phyloP scores from a whole-genome alignment of 2,888 invertebrate species.

The Argynnis bischoffii region DNA sequence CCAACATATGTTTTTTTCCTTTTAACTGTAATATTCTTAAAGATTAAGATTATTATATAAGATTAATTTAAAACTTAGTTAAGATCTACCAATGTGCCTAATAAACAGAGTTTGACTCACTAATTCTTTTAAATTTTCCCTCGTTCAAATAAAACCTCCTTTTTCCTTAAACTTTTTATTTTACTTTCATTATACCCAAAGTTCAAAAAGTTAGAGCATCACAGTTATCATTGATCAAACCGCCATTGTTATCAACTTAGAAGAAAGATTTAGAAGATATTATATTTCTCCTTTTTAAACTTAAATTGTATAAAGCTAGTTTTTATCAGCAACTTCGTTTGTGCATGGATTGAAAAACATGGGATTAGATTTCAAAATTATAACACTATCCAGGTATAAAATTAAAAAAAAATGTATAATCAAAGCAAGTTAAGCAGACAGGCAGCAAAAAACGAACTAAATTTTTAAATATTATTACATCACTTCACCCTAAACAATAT shows the following conservation, averaged over 20 bases:
- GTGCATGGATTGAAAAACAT: neutral
- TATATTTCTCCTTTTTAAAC: neutral
- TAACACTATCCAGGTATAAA: neutral
- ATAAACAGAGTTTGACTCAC: constrained; percentile 14
- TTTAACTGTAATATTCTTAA: neutral
- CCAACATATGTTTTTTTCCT: neutral
- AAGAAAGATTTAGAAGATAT: neutral
- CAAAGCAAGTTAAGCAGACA: no score
- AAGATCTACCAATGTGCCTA: constrained; percentile 11
- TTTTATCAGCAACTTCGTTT: no score
- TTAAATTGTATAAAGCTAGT: no score
- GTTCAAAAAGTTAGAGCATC: constrained; percentile 15
- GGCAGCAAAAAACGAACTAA: no score
- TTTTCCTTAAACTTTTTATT: constrained; percentile 17
- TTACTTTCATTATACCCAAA: constrained; percentile 19
- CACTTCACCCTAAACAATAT: no score
- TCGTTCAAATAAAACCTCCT: constrained; percentile 19
- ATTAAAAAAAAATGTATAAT: no score
- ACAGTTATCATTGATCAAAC: constrained; percentile 30
- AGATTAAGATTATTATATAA: no score
- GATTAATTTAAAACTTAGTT: constrained; percentile 1
- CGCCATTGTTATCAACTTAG: constrained; percentile 25
- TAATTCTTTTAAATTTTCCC: constrained; percentile 25
- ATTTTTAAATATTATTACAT: no score
- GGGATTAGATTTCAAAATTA: neutral